Evolutionary conservation across 2,888 invertebrate genomes (phyloP).

Genomic region (Opisthograptis luteolata): DNA sequence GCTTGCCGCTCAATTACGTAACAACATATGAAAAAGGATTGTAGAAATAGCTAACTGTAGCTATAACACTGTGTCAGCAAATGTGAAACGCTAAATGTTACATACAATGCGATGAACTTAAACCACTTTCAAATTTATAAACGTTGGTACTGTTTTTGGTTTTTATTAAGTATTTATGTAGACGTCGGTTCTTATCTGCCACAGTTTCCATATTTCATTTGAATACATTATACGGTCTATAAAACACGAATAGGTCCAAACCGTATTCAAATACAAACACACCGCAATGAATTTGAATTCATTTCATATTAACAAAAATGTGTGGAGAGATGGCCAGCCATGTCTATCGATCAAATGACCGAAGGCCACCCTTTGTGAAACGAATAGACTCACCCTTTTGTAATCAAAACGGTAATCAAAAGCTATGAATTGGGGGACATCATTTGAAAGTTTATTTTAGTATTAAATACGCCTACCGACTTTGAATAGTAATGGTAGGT

Average conservation of each 20-base stretch:
- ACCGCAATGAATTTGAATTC: slow-evolving; percentile 24
- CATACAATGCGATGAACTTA: too few relatives aligned
- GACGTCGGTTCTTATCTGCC: too few relatives aligned
- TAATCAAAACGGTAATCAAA: slow-evolving; percentile 81
- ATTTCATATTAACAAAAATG: slow-evolving; percentile 22
- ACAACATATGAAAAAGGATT: too few relatives aligned
- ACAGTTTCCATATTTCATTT: background rate
- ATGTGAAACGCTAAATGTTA: too few relatives aligned
- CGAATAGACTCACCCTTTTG: slow-evolving; percentile 61
- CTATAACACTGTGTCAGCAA: too few relatives aligned
- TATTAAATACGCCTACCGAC: slow-evolving; percentile 57
- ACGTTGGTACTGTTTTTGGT: too few relatives aligned
- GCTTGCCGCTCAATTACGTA: too few relatives aligned
- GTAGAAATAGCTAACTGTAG: too few relatives aligned
- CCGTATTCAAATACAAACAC: slow-evolving; percentile 20
- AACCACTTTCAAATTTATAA: too few relatives aligned
- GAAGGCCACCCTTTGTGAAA: slow-evolving; percentile 48
- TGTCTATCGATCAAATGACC: slow-evolving; percentile 77
- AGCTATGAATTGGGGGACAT: slow-evolving; percentile 63
- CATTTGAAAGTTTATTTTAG: slow-evolving; percentile 73
- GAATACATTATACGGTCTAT: slow-evolving; percentile 14
- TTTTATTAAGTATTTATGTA: too few relatives aligned
- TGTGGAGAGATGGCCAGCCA: slow-evolving; percentile 35
- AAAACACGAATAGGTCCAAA: slow-evolving; percentile 10
- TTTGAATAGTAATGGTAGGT: slow-evolving; percentile 20